phyloP scores from a whole-genome alignment of 1,140 invertebrate genomes.

The Euwallacea fornicatus region DNA sequence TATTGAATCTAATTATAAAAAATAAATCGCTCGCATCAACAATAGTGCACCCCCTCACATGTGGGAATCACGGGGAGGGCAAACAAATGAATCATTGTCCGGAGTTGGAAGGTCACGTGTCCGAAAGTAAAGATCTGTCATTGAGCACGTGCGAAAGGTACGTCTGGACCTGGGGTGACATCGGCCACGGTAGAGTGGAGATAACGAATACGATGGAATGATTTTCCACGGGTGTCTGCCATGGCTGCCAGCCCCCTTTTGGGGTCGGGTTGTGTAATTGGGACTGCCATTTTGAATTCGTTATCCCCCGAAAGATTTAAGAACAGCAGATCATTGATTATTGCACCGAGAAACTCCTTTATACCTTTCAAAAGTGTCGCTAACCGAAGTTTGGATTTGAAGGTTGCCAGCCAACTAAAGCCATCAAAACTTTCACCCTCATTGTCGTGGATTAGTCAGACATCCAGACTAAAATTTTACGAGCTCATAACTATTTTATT shows the following conservation, averaged over 20 bases:
- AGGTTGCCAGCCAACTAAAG: conserved; percentile 8
- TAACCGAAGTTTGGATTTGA: conserved; percentile 1
- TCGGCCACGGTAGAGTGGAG: conserved; percentile 30
- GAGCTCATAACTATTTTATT: conserved; percentile 33
- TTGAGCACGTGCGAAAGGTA: conserved; percentile 37
- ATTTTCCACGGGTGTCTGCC: conserved; percentile 36
- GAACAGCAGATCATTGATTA: not conserved
- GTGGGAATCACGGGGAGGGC: conserved; percentile 37
- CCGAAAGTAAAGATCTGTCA: conserved; percentile 38
- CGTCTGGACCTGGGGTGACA: conserved; percentile 35
- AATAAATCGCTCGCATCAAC: conserved; percentile 39
- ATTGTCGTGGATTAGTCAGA: conserved; percentile 36
- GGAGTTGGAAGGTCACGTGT: conserved; percentile 36
- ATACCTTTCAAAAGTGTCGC: not conserved
- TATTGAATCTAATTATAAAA: conserved; percentile 42
- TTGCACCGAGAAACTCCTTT: not conserved
- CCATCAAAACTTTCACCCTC: conserved; percentile 30
- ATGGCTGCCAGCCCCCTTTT: conserved; percentile 17
- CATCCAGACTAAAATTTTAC: conserved; percentile 30
- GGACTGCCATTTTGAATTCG: conserved; percentile 33
- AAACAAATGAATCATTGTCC: conserved; percentile 40
- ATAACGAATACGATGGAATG: conserved; percentile 37
- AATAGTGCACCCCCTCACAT: conserved; percentile 18
- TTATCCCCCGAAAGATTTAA: conserved; percentile 2
- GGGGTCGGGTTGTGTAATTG: conserved; percentile 25